Base-by-base conservation (phyloP, 23 tunicate species). In the Clavelina lepadiformis region DNA sequence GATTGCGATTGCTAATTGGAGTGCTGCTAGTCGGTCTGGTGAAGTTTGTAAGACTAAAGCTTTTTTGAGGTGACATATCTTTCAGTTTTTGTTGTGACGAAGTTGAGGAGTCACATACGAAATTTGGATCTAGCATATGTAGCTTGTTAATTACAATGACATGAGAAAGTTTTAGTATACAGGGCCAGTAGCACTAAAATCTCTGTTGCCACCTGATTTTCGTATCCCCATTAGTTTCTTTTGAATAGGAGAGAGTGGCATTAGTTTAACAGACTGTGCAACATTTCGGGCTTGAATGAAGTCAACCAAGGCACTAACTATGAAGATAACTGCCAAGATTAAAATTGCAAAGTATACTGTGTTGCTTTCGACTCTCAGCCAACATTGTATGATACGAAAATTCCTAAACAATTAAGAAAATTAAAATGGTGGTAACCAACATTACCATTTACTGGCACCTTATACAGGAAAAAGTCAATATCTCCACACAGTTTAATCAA, bases 201-300 rank as follows among this genome's bases (percentile, higher is more conserved):
- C 3, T 26, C 22, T 13, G 35, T 38, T 58, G 8, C 3, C 18
- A 53, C 61, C 74, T 26, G 46, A 24, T 59, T 59, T 56, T n/a
- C 21, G 34, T 13, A 78, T 45, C 35, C 85, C 85, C 74, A 78
- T 69, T 23, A 78, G 63, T 24, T 59, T 41, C 25, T 69, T 68
- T 58, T 78, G 85, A 23, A 46, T 31, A 1, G 76, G 85, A 0
- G 85, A 78, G 35, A 78, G 72, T 25, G 66, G 51, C 8, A 33
- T 44, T 13, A 5, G 23, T 1, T 33, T 25, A 27, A 35, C 27
- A 19, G 72, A 1, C n/a, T 33, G 38, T 0, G 75, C 8, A 0
- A 37, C n/a, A 44, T 54, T 57, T 3, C 56, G 46, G 3, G 68
- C 85, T 68, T 78, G 85, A 27, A 35, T 8, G 13, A 78, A 58